Conservation (phyloP, 2,797 vertebrate species). For the Poecilia picta region DNA sequence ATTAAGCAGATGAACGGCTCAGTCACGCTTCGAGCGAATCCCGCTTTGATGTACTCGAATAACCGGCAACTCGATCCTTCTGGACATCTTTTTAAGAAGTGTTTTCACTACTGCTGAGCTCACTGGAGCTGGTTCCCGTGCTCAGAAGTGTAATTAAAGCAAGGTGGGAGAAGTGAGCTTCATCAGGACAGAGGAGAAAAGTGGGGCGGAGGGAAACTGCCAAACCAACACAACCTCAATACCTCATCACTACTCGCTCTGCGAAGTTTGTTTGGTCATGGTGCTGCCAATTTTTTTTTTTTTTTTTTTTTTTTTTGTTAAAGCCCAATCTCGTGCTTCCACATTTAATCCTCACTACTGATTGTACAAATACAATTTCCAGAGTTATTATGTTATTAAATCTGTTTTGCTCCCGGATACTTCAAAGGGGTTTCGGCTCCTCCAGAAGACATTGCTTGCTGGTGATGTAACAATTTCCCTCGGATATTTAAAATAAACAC, state of each 20-base stretch:
- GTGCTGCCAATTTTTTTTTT: conserved; percentile 77
- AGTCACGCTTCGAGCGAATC: conserved; percentile 35
- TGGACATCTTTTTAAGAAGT: conserved; percentile 65
- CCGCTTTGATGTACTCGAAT: conserved; percentile 45
- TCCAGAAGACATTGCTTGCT: conserved; percentile 84
- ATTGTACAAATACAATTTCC: conserved; percentile 91
- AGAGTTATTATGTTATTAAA: conserved; percentile 94
- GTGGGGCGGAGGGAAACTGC: background rate
- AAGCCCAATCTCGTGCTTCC: conserved; percentile 86
- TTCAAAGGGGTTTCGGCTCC: conserved; percentile 82
- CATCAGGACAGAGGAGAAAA: conserved; percentile 58
- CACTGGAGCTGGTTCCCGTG: conserved; percentile 43
- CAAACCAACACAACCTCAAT: conserved; percentile 62
- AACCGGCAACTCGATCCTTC: conserved; percentile 47
- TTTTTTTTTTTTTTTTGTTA: background rate
- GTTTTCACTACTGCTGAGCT: conserved; percentile 75
- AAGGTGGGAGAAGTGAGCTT: conserved; percentile 71
- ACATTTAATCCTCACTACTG: conserved; percentile 86
- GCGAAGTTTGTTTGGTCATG: conserved; percentile 85
- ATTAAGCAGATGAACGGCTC: conserved; percentile 32
- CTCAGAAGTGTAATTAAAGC: conserved; percentile 72
- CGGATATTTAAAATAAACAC: conserved; percentile 97
- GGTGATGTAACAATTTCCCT: conserved; percentile 94
- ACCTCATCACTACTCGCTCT: conserved; percentile 63
- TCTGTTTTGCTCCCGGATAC: conserved; percentile 85